A percentile compares a stretch with the other conserved stretches of the same genome.
Evolutionary conservation across 2,113 vertebrate genomes (phyloP).

Genomic region (Pipa parva): DNA sequence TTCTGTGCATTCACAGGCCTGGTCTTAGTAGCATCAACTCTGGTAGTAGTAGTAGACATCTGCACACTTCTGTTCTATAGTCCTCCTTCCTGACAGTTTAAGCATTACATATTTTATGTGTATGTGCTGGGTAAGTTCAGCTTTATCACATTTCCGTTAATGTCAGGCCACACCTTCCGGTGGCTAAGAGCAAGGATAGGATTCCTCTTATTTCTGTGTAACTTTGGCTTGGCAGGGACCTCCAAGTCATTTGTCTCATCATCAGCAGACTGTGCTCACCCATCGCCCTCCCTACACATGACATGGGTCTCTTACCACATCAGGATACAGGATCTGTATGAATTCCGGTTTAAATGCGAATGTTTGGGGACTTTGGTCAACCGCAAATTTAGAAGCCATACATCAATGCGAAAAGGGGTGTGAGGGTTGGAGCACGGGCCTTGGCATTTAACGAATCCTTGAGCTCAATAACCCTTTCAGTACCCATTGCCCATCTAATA

Average conservation of each 20-base stretch:
- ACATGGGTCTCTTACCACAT: slow-evolving; percentile 70
- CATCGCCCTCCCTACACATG: slow-evolving; percentile 46
- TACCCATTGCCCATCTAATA: not conserved
- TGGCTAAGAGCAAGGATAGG: slow-evolving; percentile 38
- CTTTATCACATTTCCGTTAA: slow-evolving; percentile 74
- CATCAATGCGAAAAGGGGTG: slow-evolving; percentile 50
- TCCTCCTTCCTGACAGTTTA: slow-evolving; percentile 59
- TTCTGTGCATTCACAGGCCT: not conserved
- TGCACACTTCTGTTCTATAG: not conserved
- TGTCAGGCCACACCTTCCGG: slow-evolving; percentile 70
- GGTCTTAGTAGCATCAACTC: not conserved
- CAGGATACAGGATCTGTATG: slow-evolving; percentile 73
- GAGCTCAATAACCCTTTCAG: slow-evolving; percentile 46
- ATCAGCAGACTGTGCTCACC: slow-evolving; percentile 47
- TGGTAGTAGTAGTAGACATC: not conserved
- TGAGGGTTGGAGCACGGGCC: slow-evolving; percentile 37
- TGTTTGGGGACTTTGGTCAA: slow-evolving; percentile 74
- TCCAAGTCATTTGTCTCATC: slow-evolving; percentile 46
- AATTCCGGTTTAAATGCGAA: slow-evolving; percentile 70
- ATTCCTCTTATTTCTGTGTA: slow-evolving; percentile 28
- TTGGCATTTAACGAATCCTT: slow-evolving; percentile 60
- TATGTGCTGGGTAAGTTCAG: slow-evolving; percentile 65
- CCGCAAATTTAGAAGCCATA: slow-evolving; percentile 67
- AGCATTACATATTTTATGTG: slow-evolving; percentile 62
- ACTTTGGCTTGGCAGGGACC: slow-evolving; percentile 51